Base-by-base conservation (phyloP, 2,113 vertebrate genomes). In the Lasiurus borealis region DNA sequence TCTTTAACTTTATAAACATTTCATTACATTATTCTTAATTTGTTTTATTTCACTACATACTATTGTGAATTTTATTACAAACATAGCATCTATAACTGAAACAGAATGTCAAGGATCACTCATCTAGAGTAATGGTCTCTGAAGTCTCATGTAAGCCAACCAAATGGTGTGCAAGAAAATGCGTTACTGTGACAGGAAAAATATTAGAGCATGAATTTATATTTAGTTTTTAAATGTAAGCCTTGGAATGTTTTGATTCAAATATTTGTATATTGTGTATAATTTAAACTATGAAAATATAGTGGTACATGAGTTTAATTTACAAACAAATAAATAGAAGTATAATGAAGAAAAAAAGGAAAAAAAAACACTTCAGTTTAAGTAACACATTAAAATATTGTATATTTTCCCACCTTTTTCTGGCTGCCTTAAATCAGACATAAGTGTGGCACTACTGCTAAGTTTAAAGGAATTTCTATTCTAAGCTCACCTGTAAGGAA, bases 121-220 rank as follows among this genome's bases (percentile, higher is more conserved):
- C 25, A 46, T 86, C 44, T 36, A 85, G 68, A 78, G 29, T 82
- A 76, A 81, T 82, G 23, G 25, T 36, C 75, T 94, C n/a, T 89
- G 46, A 94, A 85, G 23, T 46, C 34, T 64, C 50, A 71, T 31
- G 23, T 73, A 64, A 76, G 69, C 62, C 48, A 90, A 8, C 14
- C 18, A 86, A 85, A 75, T 34, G 11, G 2, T 31, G 2, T 59
- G 15, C 18, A 44, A 82, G 40, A 19, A 54, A 92, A 69, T 69
- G 31, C 16, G 71, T n/a, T 29, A 94, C 0, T n/a, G n/a, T 54
- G 13, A 27, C 62, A 31, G 27, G 34, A 71, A 92, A 73, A 82
- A 75, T 8, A 52, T 21, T 40, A 90, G 8, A 85, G 34, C 2
- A 84, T 89, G 66, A 86, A 36, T 36, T 92, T 76, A 52, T 76